Evolutionary conservation across 2,797 vertebrate genomes (phyloP).

Genomic region (Sitta carolinensis): DNA sequence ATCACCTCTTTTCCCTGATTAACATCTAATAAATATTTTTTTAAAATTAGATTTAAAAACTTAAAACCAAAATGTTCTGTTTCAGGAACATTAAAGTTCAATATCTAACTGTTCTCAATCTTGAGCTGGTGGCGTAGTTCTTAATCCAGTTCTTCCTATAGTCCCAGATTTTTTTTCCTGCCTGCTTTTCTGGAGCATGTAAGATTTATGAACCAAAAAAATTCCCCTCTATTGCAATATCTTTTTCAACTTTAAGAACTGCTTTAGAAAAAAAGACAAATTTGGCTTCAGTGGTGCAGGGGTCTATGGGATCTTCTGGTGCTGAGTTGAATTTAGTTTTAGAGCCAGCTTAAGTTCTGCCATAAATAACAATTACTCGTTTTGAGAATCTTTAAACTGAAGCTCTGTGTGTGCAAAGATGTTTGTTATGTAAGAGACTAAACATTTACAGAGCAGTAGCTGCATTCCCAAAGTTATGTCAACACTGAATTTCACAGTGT

Average conservation of each 20-base stretch:
- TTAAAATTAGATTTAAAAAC: background rate
- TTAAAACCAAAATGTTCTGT: background rate
- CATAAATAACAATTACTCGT: background rate
- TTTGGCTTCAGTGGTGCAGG: background rate
- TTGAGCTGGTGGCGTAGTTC: accelerated
- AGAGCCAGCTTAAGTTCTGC: background rate
- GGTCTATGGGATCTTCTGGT: background rate
- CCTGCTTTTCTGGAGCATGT: background rate
- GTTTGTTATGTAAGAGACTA: background rate
- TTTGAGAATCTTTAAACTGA: background rate
- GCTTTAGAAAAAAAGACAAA: background rate
- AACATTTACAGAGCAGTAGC: conserved; percentile 8
- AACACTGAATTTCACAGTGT: background rate
- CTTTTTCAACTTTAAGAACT: background rate
- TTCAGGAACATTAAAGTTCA: background rate
- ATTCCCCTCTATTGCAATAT: background rate
- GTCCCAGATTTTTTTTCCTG: background rate
- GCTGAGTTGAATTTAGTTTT: background rate
- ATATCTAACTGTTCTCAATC: background rate
- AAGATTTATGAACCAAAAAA: background rate
- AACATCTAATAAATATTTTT: background rate
- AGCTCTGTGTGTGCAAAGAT: background rate
- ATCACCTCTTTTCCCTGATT: background rate
- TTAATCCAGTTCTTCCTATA: background rate
- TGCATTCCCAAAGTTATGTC: background rate